Evolutionary conservation across 2,888 invertebrate genomes (phyloP).

Genomic region (Pegoplata infirma): DNA sequence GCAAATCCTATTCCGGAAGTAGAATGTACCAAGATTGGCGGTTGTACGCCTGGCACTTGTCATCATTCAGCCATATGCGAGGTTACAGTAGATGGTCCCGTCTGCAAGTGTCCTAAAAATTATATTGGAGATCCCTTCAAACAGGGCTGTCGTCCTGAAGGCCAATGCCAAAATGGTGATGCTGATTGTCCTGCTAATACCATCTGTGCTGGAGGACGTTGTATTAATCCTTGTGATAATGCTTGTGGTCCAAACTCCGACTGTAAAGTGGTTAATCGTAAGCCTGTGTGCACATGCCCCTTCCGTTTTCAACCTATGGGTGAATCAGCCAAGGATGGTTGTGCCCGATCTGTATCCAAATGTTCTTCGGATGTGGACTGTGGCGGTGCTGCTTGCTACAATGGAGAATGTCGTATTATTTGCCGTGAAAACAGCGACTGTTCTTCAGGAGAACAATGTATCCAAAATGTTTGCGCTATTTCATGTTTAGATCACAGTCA

Average conservation of each 20-base stretch:
- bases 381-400: slow-evolving; percentile 87
- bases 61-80: slow-evolving; percentile 90
- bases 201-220: slow-evolving; percentile 84
- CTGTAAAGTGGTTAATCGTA: slow-evolving; percentile 87
- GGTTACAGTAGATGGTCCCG: slow-evolving; percentile 82
- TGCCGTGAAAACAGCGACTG: slow-evolving; percentile 89
- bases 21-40: slow-evolving; percentile 84
- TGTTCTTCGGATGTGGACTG: slow-evolving; percentile 88
- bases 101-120: slow-evolving; percentile 88
- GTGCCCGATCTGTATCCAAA: slow-evolving; percentile 83
- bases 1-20: slow-evolving; percentile 91
- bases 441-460: slow-evolving; percentile 87
- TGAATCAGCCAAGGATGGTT: slow-evolving; percentile 83
- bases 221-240: slow-evolving; percentile 89
- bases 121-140: slow-evolving; percentile 87
- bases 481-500: slow-evolving; percentile 90
- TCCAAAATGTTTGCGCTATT: slow-evolving; percentile 87
- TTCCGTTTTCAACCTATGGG: slow-evolving; percentile 86
- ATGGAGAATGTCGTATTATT: slow-evolving; percentile 90
- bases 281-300: slow-evolving; percentile 88
- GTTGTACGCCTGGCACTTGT: slow-evolving; percentile 88
- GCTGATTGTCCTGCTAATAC: slow-evolving; percentile 87
- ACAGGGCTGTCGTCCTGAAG: slow-evolving; percentile 88
- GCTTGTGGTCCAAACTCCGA: slow-evolving; percentile 90
- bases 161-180: slow-evolving; percentile 85